phyloP scores from a whole-genome alignment of 2,888 invertebrate genomes.

The Ochropleura plecta region DNA sequence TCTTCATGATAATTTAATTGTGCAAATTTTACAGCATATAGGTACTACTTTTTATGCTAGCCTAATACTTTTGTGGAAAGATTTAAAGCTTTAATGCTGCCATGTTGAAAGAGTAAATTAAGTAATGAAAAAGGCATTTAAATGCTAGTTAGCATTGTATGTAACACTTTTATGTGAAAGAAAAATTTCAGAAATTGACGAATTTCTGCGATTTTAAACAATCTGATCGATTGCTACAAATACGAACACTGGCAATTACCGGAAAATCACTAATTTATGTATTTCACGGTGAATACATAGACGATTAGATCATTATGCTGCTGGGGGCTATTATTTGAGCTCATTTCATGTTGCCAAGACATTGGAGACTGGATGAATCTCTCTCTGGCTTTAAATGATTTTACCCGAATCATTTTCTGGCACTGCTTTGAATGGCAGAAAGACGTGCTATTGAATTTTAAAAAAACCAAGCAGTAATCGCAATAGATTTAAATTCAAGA shows the following conservation, averaged over 20 bases:
- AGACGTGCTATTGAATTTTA: too few relatives aligned
- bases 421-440: too few relatives aligned
- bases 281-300: background rate
- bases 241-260: background rate
- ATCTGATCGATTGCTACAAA: background rate
- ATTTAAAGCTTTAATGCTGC: background rate
- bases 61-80: constrained; percentile 30
- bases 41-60: constrained; percentile 18
- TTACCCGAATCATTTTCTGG: too few relatives aligned
- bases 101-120: too few relatives aligned
- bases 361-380: too few relatives aligned
- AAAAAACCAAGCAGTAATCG: background rate
- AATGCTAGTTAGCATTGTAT: too few relatives aligned
- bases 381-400: too few relatives aligned
- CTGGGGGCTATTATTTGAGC: background rate
- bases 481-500: background rate
- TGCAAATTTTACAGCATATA: background rate
- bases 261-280: background rate
- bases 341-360: background rate
- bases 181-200: too few relatives aligned
- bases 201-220: too few relatives aligned
- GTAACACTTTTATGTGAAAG: too few relatives aligned
- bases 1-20: constrained; percentile 4
- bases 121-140: too few relatives aligned
- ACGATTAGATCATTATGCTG: background rate